Evolutionary conservation across 2,797 vertebrate genomes (phyloP).

Genomic region (Cottoperca gobio): DNA sequence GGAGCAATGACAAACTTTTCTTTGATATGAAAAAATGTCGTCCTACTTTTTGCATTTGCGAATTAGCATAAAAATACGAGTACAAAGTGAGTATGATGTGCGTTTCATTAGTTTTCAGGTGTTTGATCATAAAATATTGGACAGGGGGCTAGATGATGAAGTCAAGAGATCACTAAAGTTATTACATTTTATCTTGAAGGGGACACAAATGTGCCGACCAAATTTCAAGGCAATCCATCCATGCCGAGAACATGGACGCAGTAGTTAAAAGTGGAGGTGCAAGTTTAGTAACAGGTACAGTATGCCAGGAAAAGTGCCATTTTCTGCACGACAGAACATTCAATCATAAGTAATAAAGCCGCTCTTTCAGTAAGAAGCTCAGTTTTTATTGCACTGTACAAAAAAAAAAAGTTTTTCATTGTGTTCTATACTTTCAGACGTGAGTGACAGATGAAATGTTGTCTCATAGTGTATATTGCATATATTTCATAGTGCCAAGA

Average conservation of each 20-base stretch:
- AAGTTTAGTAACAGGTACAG: neutral
- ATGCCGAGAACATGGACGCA: neutral
- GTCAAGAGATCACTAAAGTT: neutral
- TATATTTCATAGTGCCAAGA: too few species aligned
- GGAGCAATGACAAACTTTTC: slow-evolving; percentile 10
- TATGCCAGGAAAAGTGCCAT: neutral
- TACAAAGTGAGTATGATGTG: neutral
- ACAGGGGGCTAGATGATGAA: neutral
- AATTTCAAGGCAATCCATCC: too few species aligned
- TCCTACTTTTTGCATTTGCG: neutral
- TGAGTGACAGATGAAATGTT: too few species aligned
- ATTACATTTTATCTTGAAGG: neutral
- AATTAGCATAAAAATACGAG: neutral
- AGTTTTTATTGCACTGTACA: neutral
- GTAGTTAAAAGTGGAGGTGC: neutral
- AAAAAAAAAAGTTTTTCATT: too few species aligned
- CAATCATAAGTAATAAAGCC: neutral
- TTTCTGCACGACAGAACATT: too few species aligned
- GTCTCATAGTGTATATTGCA: too few species aligned
- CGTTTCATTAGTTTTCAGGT: neutral
- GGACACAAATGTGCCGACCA: neutral
- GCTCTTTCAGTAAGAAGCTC: neutral
- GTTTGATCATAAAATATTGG: neutral
- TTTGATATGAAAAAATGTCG: neutral
- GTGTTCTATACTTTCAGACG: too few species aligned